Percentiles rank a stretch among this genome's conserved stretches.
phyloP scores from a whole-genome alignment of 1,140 invertebrate genomes.

The Platyura marginata region DNA sequence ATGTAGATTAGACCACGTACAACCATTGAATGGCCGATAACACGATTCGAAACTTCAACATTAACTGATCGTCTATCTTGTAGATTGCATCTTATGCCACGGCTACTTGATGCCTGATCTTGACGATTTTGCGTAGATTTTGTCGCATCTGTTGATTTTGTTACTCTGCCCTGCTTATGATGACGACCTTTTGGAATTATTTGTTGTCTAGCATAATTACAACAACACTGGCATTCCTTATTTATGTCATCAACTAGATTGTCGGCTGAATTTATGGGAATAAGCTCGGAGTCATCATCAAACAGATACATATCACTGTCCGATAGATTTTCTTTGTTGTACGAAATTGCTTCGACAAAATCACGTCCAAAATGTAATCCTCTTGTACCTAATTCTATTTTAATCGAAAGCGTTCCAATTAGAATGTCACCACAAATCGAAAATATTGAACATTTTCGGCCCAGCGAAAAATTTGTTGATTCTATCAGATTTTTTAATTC shows the following conservation, averaged over 20 bases:
- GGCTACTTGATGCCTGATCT: background rate
- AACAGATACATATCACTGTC: background rate
- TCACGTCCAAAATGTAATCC: background rate
- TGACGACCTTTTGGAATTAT: background rate
- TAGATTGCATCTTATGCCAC: too few species aligned
- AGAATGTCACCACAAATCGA: background rate
- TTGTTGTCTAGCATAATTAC: background rate
- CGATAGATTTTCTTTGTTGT: background rate
- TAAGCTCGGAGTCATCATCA: background rate
- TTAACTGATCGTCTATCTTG: background rate
- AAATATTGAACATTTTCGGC: background rate
- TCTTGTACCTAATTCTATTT: background rate
- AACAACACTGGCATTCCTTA: background rate
- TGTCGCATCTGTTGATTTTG: too few species aligned
- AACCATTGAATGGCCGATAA: background rate
- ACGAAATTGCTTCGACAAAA: background rate
- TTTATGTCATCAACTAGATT: background rate
- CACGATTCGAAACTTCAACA: background rate
- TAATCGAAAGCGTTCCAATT: background rate
- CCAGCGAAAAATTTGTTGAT: background rate
- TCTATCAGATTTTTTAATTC: background rate
- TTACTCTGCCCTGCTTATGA: background rate
- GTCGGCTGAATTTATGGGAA: background rate
- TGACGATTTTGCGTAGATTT: background rate
- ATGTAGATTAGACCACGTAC: background rate